phyloP scores from a whole-genome alignment of 2,888 invertebrate genomes.

The Phengaris alcon region DNA sequence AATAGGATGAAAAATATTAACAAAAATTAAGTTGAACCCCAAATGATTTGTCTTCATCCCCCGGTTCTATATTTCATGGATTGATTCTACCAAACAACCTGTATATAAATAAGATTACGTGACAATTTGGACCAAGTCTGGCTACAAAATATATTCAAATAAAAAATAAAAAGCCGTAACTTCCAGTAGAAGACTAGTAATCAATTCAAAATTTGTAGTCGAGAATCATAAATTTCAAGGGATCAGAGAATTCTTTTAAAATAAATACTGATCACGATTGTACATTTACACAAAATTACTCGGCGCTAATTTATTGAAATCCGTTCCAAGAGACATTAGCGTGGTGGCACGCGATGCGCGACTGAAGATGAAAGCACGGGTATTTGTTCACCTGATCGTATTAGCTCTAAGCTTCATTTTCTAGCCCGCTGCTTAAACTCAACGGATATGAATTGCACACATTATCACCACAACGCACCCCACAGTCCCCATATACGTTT shows the following conservation, averaged over 20 bases:
- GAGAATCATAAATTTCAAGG: background rate
- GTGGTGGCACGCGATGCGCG: conserved; percentile 58
- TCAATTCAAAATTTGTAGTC: background rate
- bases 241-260: background rate
- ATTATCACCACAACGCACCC: conserved; percentile 55
- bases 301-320: conserved; percentile 27
- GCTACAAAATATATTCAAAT: too few species aligned
- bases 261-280: background rate
- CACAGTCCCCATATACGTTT: conserved; percentile 56
- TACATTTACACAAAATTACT: conserved; percentile 12
- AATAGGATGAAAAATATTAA: too few species aligned
- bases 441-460: conserved; percentile 66
- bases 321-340: conserved; percentile 38
- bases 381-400: conserved; percentile 77
- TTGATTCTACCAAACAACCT: too few species aligned
- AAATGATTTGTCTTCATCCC: too few species aligned
- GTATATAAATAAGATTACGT: too few species aligned
- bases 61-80: too few species aligned
- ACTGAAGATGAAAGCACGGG: conserved; percentile 77
- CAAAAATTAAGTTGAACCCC: too few species aligned
- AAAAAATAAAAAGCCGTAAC: too few species aligned
- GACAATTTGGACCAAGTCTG: too few species aligned
- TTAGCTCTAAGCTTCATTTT: conserved; percentile 75
- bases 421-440: conserved; percentile 68
- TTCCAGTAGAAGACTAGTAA: too few species aligned